Evolutionary conservation across 1,140 invertebrate genomes (phyloP), one percentile per base, ranked within the genome.

Genomic region (Catajapyx aquilonaris): DNA sequence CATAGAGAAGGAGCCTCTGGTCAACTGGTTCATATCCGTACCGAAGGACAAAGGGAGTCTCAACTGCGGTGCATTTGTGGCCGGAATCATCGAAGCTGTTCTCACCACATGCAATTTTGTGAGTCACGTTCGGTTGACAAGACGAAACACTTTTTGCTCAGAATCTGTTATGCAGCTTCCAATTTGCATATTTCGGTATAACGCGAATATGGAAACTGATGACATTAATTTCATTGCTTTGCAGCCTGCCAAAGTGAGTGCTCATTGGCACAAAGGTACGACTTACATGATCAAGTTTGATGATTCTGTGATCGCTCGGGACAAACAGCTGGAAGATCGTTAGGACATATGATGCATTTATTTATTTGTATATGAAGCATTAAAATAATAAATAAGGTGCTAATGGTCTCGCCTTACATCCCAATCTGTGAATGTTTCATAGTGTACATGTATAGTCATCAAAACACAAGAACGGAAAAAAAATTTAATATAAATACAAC

Each of bases 241-340:
- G 30, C 58, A 94, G 87, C 77, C 85, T 33, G 84, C 83, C 20
- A 95, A 94, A 65, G 88, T 95, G 1, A 86, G 86, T 4, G 87
- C 90, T 2, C 91, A 96, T 58, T 97, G 90, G 88, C 91, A 98
- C 56, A 94, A 97, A 60, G 94, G 93, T 41, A 96, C 93, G 15
- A 95, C 94, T 1, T 97, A 96, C 51, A 93, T 96, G 81, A 87
- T 98, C 13, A 90, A 95, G 59, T 96, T 98, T 64, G 90, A 97
- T 49, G 86, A 95, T 52, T 69, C 75, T 40, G 90, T 97, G 28
- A 84, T 96, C 41, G 64, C 71, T 1, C 67, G 91, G 51, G 91
- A 97, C 52, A 95, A 93, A 56, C 76, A 83, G 48, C 59, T 91
- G 32, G 86, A 93, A 62, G 84, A 88, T 37, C 70, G 79, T 58